A percentile compares a stretch with the other conserved stretches of the same genome.
Evolutionary conservation across 2,797 vertebrate species (phyloP).

Genomic region (Sandelia bainsii): DNA sequence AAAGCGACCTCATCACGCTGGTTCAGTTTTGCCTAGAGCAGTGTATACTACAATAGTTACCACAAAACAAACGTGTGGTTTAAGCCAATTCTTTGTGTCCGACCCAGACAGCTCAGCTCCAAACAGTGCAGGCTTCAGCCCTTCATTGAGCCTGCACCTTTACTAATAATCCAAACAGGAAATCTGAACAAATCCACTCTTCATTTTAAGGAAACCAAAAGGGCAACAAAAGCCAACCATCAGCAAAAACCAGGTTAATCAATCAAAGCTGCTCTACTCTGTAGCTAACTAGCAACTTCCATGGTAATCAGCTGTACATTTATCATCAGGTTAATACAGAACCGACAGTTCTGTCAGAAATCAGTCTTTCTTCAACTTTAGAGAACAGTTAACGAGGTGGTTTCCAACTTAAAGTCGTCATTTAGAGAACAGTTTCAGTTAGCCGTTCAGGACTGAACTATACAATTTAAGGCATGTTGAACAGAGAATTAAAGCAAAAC

Average conservation of each 20-base stretch:
- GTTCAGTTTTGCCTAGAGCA: constrained; percentile 18
- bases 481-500: constrained; percentile 74
- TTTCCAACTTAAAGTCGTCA: constrained; percentile 62
- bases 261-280: constrained; percentile 38
- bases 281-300: constrained; percentile 55
- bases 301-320: constrained; percentile 50
- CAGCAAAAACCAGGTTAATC: constrained; percentile 56
- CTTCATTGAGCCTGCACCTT: constrained; percentile 66
- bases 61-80: neutral
- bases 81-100: neutral
- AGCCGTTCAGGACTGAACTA: constrained; percentile 72
- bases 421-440: constrained; percentile 66
- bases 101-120: constrained; percentile 75
- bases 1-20: constrained; percentile 11
- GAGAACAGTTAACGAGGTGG: constrained; percentile 56
- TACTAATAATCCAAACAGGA: constrained; percentile 64
- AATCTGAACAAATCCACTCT: constrained; percentile 73
- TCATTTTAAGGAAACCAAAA: constrained; percentile 64
- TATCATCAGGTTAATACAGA: constrained; percentile 52
- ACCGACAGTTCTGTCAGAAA: constrained; percentile 52
- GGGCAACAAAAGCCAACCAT: constrained; percentile 67
- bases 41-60: constrained; percentile 6
- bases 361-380: constrained; percentile 40
- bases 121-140: constrained; percentile 60
- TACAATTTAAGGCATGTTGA: constrained; percentile 88